These are phyloP conservation scores for Echinometra lucunter DNA, from an alignment of 53 echinoderm and acorn worm species.

Conservation along the genomic window DNA sequence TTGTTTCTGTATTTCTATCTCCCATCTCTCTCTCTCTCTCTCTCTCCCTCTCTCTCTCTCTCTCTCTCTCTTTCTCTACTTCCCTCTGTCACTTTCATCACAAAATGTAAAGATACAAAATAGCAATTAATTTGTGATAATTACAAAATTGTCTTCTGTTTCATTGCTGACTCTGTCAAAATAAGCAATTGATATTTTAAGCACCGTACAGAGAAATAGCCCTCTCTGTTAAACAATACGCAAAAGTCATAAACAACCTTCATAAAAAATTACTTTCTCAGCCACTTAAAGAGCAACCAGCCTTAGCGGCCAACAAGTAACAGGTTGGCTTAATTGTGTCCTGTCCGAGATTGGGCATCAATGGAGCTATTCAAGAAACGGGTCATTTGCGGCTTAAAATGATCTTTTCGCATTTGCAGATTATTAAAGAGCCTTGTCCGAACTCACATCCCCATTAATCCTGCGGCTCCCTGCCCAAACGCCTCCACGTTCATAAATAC, in stretches of 20 bases:
- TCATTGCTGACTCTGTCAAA: neutral
- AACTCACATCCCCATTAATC: neutral
- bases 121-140: neutral
- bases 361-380: neutral
- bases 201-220: neutral
- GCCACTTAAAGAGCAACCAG: neutral
- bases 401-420: neutral
- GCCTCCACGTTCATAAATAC: neutral
- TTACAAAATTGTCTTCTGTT: neutral
- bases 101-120: neutral
- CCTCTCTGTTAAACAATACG: neutral
- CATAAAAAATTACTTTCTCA: neutral
- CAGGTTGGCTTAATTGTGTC: conserved; percentile 51
- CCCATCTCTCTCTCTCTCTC: neutral
- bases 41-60: neutral
- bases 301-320: conserved; percentile 16
- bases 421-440: conserved; percentile 30
- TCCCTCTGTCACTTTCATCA: neutral
- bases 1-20: neutral
- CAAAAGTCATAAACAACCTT: neutral
- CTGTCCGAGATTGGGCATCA: neutral
- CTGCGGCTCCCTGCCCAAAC: conserved; percentile 42
- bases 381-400: conserved; percentile 44
- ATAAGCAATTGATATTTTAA: neutral
- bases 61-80: neutral